Percentiles rank a stretch among this genome's conserved stretches.
These are phyloP conservation scores for Drosophila kokeensis DNA, from an alignment of 2,888 invertebrate species.

Conservation along the genomic window DNA sequence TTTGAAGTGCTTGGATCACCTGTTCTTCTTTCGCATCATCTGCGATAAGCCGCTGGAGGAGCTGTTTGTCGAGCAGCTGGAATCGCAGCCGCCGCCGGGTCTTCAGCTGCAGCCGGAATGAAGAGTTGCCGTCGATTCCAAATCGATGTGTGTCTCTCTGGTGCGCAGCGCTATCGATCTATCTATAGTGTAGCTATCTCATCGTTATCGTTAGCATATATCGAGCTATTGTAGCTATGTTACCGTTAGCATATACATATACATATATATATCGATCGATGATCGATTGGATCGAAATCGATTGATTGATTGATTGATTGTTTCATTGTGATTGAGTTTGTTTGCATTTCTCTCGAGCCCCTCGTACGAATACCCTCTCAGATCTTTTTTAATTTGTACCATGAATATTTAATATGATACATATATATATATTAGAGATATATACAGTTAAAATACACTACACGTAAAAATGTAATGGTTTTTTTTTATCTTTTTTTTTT, in stretches of 20 bases:
- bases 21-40: conserved; percentile 96
- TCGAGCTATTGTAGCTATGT: conserved; percentile 6
- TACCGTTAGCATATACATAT: conserved; percentile 10
- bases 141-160: conserved; percentile 14
- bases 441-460: conserved; percentile 26
- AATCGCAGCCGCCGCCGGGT: conserved; percentile 86
- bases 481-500: conserved; percentile 61
- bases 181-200: conserved; percentile 8
- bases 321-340: conserved; percentile 78
- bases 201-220: conserved; percentile 9
- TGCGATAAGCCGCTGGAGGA: conserved; percentile 94
- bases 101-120: conserved; percentile 60
- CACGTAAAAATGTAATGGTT: conserved; percentile 46
- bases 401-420: conserved; percentile 52
- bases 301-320: conserved; percentile 59
- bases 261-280: conserved; percentile 27
- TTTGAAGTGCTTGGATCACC: conserved; percentile 96
- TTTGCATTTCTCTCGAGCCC: conserved; percentile 71
- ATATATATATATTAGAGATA: conserved; percentile 5
- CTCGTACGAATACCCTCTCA: conserved; percentile 1
- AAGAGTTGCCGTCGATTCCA: conserved; percentile 9
- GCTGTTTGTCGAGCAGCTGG: conserved; percentile 93
- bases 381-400: conserved; percentile 49
- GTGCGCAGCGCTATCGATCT: neutral
- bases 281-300: conserved; percentile 40